These are phyloP conservation scores for Enteromius argenteus DNA, from an alignment of 2,797 vertebrate species.

Conservation along the genomic window DNA sequence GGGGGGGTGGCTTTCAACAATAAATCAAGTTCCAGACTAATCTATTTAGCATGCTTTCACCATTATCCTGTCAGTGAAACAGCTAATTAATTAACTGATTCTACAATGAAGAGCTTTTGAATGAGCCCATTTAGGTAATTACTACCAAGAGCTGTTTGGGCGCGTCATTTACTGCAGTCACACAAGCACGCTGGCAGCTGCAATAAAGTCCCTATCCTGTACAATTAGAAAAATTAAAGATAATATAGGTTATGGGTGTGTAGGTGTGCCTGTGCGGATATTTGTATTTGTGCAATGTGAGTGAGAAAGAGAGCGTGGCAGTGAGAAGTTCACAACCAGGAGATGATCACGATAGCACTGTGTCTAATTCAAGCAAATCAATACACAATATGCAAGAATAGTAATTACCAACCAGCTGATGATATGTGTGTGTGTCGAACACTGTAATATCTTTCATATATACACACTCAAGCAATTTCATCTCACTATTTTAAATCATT, in stretches of 20 bases:
- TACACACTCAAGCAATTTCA: background rate
- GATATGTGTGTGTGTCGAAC: background rate
- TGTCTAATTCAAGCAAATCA: background rate
- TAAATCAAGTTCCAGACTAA: constrained; percentile 94
- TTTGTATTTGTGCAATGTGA: constrained; percentile 32
- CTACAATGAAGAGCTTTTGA: constrained; percentile 98
- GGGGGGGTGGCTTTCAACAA: constrained; percentile 74
- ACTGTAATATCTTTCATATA: background rate
- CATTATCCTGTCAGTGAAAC: constrained; percentile 97
- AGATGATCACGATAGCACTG: background rate
- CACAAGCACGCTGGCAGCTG: constrained; percentile 75
- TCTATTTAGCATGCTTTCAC: constrained; percentile 97
- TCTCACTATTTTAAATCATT: background rate
- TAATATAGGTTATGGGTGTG: constrained; percentile 45
- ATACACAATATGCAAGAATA: background rate
- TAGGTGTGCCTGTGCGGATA: constrained; percentile 28
- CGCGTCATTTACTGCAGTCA: constrained; percentile 89
- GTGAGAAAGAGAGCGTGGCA: background rate
- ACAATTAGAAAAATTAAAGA: constrained; percentile 57
- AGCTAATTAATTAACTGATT: constrained; percentile 99
- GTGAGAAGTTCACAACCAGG: background rate
- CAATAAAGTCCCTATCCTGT: constrained; percentile 58
- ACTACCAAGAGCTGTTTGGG: constrained; percentile 93
- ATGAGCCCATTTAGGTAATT: constrained; percentile 98
- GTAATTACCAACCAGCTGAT: background rate